These are phyloP conservation scores for Uria aalge DNA, from an alignment of 2,113 vertebrate species.

Conservation along the genomic window DNA sequence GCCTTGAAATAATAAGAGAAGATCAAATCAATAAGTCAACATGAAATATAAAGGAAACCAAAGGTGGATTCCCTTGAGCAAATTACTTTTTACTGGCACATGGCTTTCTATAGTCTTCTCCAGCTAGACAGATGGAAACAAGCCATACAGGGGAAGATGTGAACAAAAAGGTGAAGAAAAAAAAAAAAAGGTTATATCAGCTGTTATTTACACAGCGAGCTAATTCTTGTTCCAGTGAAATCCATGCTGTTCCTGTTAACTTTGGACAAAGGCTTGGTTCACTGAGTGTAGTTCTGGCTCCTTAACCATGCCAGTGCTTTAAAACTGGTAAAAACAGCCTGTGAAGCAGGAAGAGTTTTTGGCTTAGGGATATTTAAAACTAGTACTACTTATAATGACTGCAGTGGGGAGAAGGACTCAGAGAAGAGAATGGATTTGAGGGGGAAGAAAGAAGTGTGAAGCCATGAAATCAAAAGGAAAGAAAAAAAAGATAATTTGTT, in stretches of 20 bases:
- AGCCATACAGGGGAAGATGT: not conserved
- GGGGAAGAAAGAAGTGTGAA: not conserved
- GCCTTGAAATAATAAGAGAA: not conserved
- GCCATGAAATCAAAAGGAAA: not conserved
- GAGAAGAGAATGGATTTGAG: not conserved
- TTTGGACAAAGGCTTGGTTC: not conserved
- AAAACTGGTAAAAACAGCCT: not conserved
- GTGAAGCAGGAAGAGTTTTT: not conserved
- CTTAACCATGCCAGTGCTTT: not conserved
- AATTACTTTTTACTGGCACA: not conserved
- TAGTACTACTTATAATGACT: not conserved
- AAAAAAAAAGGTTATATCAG: not conserved
- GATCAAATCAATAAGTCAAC: not conserved
- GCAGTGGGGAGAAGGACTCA: not conserved
- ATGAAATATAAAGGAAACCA: not conserved
- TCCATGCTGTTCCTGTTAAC: not conserved
- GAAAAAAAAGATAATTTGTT: fast-evolving
- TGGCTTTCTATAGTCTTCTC: not conserved
- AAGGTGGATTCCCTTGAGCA: not conserved
- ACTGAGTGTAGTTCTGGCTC: not conserved
- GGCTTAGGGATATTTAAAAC: not conserved
- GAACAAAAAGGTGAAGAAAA: not conserved
- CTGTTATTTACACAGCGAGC: not conserved
- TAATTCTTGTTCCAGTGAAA: not conserved
- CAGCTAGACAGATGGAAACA: not conserved